phyloP scores from a whole-genome alignment of 2,113 vertebrate genomes.

The Sclerurus mexicanus region DNA sequence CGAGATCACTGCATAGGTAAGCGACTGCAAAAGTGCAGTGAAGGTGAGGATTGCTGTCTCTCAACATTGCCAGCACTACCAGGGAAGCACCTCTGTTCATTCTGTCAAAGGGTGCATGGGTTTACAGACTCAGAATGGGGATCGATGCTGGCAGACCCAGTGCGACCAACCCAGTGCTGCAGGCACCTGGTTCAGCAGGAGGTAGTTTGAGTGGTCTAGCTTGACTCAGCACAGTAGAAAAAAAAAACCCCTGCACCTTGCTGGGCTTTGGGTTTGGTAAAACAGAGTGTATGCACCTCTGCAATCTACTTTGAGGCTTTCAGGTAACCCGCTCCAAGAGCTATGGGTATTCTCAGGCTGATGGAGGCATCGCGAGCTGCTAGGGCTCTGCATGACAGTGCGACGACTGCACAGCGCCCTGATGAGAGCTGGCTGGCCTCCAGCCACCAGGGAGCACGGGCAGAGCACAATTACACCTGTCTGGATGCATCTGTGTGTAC shows the following conservation, averaged over 20 bases:
- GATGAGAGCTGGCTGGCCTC: neutral
- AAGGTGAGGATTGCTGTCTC: neutral
- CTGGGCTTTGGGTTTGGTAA: neutral
- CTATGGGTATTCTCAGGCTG: rapidly evolving
- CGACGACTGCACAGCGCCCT: rapidly evolving
- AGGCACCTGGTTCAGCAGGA: neutral
- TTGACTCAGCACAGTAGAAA: neutral
- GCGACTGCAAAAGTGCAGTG: neutral
- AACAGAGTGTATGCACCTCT: rapidly evolving
- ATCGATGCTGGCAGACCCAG: rapidly evolving
- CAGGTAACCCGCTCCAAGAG: rapidly evolving
- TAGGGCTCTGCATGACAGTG: neutral
- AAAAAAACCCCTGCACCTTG: neutral
- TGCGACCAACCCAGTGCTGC: neutral
- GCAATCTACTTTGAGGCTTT: neutral
- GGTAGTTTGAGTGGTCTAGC: neutral
- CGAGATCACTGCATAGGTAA: rapidly evolving
- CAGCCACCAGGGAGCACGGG: neutral
- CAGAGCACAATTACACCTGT: neutral
- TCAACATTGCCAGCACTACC: rapidly evolving
- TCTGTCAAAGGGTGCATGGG: neutral
- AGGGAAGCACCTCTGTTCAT: neutral
- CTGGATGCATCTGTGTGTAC: neutral
- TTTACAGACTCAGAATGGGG: neutral
- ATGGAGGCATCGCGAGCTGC: rapidly evolving